Base-by-base conservation (phyloP, 2,797 vertebrate species). In the Onychomys arenicola region DNA sequence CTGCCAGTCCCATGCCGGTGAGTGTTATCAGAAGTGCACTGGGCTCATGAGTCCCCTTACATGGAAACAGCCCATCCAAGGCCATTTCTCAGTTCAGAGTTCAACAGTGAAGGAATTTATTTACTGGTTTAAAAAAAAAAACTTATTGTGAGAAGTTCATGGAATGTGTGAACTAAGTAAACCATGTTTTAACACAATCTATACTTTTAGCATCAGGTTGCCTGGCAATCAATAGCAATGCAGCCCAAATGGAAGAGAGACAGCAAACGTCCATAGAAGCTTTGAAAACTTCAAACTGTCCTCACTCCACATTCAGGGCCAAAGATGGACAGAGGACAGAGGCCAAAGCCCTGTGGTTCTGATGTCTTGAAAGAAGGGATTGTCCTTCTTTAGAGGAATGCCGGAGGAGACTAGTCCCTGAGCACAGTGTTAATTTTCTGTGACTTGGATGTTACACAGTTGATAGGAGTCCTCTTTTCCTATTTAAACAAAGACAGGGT, bases 231-330 rank as follows among this genome's bases (percentile, higher is more conserved):
- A 96, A 94, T 2, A 9, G 1, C 59, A 91, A 97, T 0, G 5
- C 34, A 95, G 63, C 43, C 95, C 78, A 84, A 90, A 63, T 34
- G 1, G 49, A 77, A 86, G 43, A 91, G 37, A 67, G 34, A 82
- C 0, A 90, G 85, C 2, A 85, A 78, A 85, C 19, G 40, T 71
- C 29, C 40, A 27, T 1, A 84, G 95, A 96, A 94, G 71, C 43
- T 97, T 96, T 67, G 95, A 92, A 86, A 93, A 19, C 85, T 96
- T 80, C 80, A 75, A 93, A 97, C 95, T 91, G 67, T 96, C 96
- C 94, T 98, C 94, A 94, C 29, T 83, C 89, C 77, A 73, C 69
- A 94, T 95, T 95, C 29, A 92, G 89, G 85, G 32, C 82, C 90
- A 97, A 82, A 94, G 0, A 0, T 76, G 2, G 90, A 63, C 55